phyloP scores from a whole-genome alignment of 2,113 vertebrate species.

The Seriola dumerili region DNA sequence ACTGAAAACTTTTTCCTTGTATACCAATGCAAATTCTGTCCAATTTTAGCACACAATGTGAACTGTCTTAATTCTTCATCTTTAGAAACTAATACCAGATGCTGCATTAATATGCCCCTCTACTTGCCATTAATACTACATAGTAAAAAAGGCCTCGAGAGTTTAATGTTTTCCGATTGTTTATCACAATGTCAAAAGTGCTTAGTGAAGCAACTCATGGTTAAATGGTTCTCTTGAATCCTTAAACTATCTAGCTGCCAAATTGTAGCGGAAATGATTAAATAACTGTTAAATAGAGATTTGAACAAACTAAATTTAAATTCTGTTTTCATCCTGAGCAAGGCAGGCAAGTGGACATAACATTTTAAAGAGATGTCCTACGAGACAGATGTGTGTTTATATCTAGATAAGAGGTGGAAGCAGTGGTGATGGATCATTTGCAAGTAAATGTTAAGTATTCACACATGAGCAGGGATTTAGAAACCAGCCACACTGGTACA shows the following conservation, averaged over 20 bases:
- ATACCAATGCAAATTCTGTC: background rate
- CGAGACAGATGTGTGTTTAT: conserved; percentile 10
- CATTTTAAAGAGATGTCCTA: background rate
- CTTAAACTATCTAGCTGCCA: conserved; percentile 27
- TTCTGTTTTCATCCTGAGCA: background rate
- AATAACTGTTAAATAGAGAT: conserved; percentile 9
- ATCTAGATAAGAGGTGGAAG: conserved; percentile 20
- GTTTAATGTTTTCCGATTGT: conserved; percentile 29
- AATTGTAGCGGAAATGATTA: conserved; percentile 8
- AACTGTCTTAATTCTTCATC: background rate
- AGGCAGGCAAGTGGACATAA: too few relatives aligned
- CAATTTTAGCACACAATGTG: background rate
- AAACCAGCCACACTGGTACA: background rate
- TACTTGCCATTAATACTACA: background rate
- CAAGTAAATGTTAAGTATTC: conserved; percentile 32
- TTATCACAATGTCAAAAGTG: conserved; percentile 37
- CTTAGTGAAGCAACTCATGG: conserved; percentile 21
- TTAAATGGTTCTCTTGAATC: conserved; percentile 16
- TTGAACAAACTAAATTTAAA: background rate
- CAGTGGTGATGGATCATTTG: conserved; percentile 18
- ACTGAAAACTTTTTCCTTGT: background rate
- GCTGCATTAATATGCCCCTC: background rate
- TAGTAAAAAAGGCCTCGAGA: background rate
- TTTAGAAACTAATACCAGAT: conserved; percentile 5
- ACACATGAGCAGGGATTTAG: conserved; percentile 3